These are phyloP conservation scores for Crambe crambe DNA, from an alignment of 37 sponge, comb jelly and placozoan species.

Conservation along the genomic window DNA sequence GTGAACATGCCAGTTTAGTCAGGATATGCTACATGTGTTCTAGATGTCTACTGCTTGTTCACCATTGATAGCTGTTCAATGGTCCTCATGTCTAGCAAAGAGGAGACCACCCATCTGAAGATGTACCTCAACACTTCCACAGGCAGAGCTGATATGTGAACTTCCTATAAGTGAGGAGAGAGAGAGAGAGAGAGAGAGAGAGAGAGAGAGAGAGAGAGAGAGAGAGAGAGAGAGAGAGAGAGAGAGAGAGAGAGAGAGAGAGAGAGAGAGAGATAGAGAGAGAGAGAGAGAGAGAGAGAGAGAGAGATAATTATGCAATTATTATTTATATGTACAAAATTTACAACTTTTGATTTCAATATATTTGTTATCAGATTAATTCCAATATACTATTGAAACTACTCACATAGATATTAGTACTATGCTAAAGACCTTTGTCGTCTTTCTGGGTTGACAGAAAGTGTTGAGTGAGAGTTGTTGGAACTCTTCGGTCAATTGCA, in stretches of 20 bases:
- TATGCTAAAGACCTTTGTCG: neutral
- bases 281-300: constrained; percentile 9
- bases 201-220: constrained; percentile 13
- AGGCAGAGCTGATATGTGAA: constrained; percentile 79
- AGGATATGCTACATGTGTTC: too few species aligned
- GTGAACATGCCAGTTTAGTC: too few species aligned
- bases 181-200: too few species aligned
- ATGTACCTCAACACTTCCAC: constrained; percentile 58
- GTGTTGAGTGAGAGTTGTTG: neutral
- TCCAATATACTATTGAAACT: too few species aligned
- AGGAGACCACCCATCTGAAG: constrained; percentile 70
- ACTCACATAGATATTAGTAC: too few species aligned
- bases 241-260: constrained; percentile 16
- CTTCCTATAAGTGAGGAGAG: constrained; percentile 40
- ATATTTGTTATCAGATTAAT: too few species aligned
- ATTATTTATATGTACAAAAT: too few species aligned
- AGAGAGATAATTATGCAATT: neutral
- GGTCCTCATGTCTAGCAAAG: constrained; percentile 59
- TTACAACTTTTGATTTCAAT: too few species aligned
- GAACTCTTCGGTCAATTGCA: neutral
- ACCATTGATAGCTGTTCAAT: constrained; percentile 78
- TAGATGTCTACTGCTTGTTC: neutral
- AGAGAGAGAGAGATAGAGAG: constrained; percentile 9
- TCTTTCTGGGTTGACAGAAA: neutral
- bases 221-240: constrained; percentile 8